A percentile compares a stretch with the other conserved stretches of the same genome.
These are phyloP conservation scores for Chondrilla cf. caribensis DNA, from an alignment of 37 sponge, comb jelly and placozoan genomes.

Conservation along the genomic window DNA sequence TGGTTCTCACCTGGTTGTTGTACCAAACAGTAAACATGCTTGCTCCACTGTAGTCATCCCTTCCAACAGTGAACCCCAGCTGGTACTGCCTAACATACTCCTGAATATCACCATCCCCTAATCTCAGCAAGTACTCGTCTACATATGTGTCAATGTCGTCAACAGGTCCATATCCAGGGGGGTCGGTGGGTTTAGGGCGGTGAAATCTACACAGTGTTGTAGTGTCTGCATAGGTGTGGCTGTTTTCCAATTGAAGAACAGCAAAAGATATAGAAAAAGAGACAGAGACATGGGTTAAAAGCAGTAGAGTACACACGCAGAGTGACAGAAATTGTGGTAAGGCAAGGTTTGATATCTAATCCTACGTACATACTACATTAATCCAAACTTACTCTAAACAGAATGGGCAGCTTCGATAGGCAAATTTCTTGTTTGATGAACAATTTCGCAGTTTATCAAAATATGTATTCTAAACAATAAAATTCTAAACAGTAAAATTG, in stretches of 20 bases:
- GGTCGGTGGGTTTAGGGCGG: neutral
- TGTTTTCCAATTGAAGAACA: too few species aligned
- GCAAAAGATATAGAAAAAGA: too few species aligned
- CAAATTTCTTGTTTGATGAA: too few species aligned
- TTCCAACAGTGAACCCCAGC: neutral
- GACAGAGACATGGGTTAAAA: too few species aligned
- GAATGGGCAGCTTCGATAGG: neutral
- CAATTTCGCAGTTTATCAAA: neutral
- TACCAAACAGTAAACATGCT: neutral
- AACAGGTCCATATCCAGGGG: neutral
- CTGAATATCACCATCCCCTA: neutral
- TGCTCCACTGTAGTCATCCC: neutral
- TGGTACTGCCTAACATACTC: neutral
- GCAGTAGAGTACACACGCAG: too few species aligned
- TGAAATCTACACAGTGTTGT: neutral
- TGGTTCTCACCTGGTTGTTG: neutral
- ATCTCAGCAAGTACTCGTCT: neutral
- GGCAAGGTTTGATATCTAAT: too few species aligned
- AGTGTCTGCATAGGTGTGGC: neutral
- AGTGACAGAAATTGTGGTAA: too few species aligned
- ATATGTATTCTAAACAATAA: neutral
- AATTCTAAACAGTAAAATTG: too few species aligned
- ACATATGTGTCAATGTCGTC: neutral
- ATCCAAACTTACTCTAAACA: neutral
- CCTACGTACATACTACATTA: too few species aligned